Evolutionary conservation across 2,888 invertebrate species (phyloP), one percentile per base, ranked within the genome.

Genomic region (Rhodophaea formosa): DNA sequence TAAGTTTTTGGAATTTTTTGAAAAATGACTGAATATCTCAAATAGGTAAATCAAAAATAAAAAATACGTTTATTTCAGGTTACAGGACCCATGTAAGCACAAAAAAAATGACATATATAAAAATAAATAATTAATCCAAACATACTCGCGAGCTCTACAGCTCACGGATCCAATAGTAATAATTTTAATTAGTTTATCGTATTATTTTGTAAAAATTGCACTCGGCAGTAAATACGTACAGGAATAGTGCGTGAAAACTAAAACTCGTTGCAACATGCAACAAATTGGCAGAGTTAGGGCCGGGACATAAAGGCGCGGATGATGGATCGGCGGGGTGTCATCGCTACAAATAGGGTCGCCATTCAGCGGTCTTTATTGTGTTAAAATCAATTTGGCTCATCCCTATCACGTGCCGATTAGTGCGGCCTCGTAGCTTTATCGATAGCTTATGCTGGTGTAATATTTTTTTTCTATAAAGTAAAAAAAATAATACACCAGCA

Each of bases 331-430:
- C 61, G 73, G 74, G 78, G 74, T 80, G 83, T 86, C 86, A 79
- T 82, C 83, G 77, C 76, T 82, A 88, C 88, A 88, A 89, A 89
- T 88, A 82, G 88, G 87, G 88, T 80, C 80, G 79, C 77, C 64
- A 80, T 84, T 82, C 80, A 80, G 68, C 71, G 67, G 67, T 82
- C 85, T 83, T 85, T 86, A 86, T 90, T 90, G 88, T 91, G 87
- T 86, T 88, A 82, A 88, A 90, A 89, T 90, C 90, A 90, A 90
- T 91, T 90, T 88, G 80, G 86, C 82, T 87, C 88, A 88, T 88
- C 87, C 86, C 86, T 75, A 74, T 65, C 70, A 71, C 71, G 70
- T 67, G 56, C 55, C 30, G 73, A 76, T 79, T 76, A 77, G 62
- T 66, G 79, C 56, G 56, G 43, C 16, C n/a, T 1, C 23, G 15